Conservation (phyloP, 2,113 vertebrate species). For the Ictalurus furcatus region DNA sequence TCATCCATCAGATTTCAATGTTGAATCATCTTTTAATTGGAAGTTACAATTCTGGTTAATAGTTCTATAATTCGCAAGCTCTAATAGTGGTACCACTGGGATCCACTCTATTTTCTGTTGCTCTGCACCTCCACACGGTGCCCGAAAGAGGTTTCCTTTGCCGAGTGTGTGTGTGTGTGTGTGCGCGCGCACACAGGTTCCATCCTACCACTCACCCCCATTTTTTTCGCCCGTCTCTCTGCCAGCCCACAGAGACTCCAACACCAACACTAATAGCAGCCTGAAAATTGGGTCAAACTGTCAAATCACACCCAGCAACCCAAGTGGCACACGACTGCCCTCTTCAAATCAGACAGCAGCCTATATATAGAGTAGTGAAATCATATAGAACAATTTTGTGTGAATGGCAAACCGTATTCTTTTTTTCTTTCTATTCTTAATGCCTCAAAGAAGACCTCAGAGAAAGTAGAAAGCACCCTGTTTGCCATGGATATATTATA, state of each 20-base stretch:
- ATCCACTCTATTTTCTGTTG: slow-evolving; percentile 93
- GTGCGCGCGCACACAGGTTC: background rate
- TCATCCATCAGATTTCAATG: slow-evolving; percentile 99
- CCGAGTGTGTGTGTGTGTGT: background rate
- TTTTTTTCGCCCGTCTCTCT: slow-evolving; percentile 44
- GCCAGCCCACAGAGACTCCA: slow-evolving; percentile 50
- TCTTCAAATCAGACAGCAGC: slow-evolving; percentile 37
- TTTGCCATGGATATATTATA: background rate
- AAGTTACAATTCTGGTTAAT: slow-evolving; percentile 99
- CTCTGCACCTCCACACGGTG: slow-evolving; percentile 79
- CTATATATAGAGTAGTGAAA: slow-evolving; percentile 58
- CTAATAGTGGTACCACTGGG: slow-evolving; percentile 97
- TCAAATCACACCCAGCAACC: slow-evolving; percentile 56
- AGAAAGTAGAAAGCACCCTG: background rate
- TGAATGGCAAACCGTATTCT: background rate
- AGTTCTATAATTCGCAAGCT: slow-evolving; percentile 98
- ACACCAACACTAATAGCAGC: slow-evolving; percentile 48
- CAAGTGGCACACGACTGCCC: slow-evolving; percentile 36
- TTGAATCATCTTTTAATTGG: slow-evolving; percentile 99
- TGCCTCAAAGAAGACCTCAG: background rate
- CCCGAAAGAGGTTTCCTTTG: slow-evolving; percentile 47
- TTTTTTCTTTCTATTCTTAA: background rate
- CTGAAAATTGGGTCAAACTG: slow-evolving; percentile 65
- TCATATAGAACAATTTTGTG: background rate
- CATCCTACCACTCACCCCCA: slow-evolving; percentile 13